Evolutionary conservation across 2,888 invertebrate species (phyloP).

Genomic region (Silvanus unidentatus): DNA sequence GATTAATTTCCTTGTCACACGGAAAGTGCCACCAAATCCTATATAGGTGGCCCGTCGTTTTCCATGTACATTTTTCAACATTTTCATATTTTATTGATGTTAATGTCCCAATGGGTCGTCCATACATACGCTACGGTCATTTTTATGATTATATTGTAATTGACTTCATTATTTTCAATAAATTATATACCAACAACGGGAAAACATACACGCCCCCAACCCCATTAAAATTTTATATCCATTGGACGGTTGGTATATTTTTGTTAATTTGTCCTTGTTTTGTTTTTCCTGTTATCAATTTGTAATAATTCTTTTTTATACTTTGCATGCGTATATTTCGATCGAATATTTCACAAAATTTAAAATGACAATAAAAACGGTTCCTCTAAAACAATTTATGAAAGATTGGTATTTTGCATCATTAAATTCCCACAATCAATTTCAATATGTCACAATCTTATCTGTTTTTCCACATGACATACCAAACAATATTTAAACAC

Average conservation of each 20-base stretch:
- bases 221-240: conserved; percentile 15
- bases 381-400: too few relatives aligned
- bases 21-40: conserved; percentile 22
- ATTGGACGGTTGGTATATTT: not conserved
- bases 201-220: too few relatives aligned
- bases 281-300: too few relatives aligned
- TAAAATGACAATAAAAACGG: too few relatives aligned
- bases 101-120: conserved; percentile 8
- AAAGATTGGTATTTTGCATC: too few relatives aligned
- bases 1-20: conserved; percentile 27
- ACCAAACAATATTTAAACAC: too few relatives aligned
- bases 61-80: conserved; percentile 16
- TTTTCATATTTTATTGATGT: conserved; percentile 20
- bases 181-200: conserved; percentile 13
- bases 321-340: too few relatives aligned
- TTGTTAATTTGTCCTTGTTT: too few relatives aligned
- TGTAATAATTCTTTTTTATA: too few relatives aligned
- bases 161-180: conserved; percentile 14
- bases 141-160: conserved; percentile 18
- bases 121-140: conserved; percentile 7
- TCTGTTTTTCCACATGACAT: too few relatives aligned
- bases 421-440: not conserved
- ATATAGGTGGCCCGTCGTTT: conserved; percentile 8
- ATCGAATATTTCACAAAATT: too few relatives aligned
- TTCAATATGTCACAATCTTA: not conserved